Base-by-base conservation (phyloP, 2,797 vertebrate genomes). In the Pagetopsis macropterus region DNA sequence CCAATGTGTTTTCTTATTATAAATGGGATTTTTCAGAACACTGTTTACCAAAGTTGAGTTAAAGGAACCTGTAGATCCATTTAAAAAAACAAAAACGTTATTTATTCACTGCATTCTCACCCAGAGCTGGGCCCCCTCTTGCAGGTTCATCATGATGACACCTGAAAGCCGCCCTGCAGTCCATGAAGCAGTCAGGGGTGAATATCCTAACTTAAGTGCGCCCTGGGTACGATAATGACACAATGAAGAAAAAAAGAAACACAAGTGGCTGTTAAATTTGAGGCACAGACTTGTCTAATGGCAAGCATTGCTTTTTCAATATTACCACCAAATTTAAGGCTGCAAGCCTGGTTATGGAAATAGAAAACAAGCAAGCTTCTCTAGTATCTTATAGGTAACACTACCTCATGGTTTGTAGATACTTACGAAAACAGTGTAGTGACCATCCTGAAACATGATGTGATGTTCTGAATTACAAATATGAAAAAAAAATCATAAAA, bases 121-220 rank as follows among this genome's bases (percentile, higher is more conserved):
- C 23, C 12, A 17, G 13, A 55, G 50, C 33, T 46, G 54, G 17
- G 44, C 17, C 11, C 51, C 51, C n/a, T 51, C 64, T 45, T 21
- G 13, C 46, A 58, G 31, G 33, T 37, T n/a, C 23, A 44, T 50
- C 21, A 41, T 54, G n/a, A 40, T 70, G 61, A 61, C 27, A 52
- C 41, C 55, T 65, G 48, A n/a, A 52, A 55, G 19, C 11, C 52
- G 57, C 13, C 23, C 21, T 43, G 4, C 45, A 52, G 61, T 69
- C 46, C 14, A 12, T 49, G 37, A 41, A 63, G 40, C 48, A 67
- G 37, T 41, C 27, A 4, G 43, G 15, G n/a, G 55, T 65, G 23
- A 55, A 15, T 11, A 21, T 50, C 19, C 16, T 16, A 5, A 13
- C 60, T 59, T 6, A 21, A 23, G 23, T 57, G 52, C 33, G 37